Conservation (phyloP, 2,113 vertebrate species). For the Alexandromys fortis region DNA sequence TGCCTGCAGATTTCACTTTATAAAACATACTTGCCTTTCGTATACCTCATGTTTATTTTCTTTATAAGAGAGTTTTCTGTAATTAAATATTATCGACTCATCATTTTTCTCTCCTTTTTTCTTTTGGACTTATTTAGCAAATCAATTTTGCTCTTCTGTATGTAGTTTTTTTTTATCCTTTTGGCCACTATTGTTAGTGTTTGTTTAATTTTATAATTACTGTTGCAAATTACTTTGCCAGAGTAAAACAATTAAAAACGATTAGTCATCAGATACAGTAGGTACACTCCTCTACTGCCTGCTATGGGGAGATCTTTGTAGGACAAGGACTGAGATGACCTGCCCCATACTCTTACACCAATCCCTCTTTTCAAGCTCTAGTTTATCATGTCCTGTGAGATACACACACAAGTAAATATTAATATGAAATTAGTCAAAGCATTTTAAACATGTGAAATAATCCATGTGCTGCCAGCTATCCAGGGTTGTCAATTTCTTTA, state of each 20-base stretch:
- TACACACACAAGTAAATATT: background rate
- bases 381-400: background rate
- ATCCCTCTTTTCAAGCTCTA: background rate
- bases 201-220: constrained; percentile 4
- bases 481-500: background rate
- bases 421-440: background rate
- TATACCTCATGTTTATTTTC: background rate
- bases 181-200: background rate
- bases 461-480: background rate
- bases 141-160: background rate
- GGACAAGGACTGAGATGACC: background rate
- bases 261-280: background rate
- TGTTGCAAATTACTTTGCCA: background rate
- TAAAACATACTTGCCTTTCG: background rate
- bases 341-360: background rate
- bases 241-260: background rate
- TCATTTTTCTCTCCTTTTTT: background rate
- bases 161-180: background rate
- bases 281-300: background rate
- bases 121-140: background rate
- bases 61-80: background rate
- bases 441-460: constrained; percentile 41
- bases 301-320: background rate
- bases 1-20: background rate
- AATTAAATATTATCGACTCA: background rate